phyloP scores from a whole-genome alignment of 2,113 vertebrate genomes.

The Struthidea cinerea region DNA sequence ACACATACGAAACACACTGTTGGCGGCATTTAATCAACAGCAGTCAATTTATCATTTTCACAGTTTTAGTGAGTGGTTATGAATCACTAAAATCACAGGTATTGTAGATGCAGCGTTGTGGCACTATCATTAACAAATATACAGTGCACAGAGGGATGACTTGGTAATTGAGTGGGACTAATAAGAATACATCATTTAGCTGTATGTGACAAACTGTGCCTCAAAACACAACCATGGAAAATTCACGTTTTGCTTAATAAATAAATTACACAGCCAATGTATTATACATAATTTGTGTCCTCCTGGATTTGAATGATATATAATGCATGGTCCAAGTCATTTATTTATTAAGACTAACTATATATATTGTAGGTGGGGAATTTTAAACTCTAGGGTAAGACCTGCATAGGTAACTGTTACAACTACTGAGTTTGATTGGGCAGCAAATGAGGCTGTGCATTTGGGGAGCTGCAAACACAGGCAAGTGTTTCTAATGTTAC shows the following conservation, averaged over 20 bases:
- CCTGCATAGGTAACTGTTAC: constrained; percentile 48
- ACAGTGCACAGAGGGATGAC: constrained; percentile 78
- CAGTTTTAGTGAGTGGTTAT: constrained; percentile 78
- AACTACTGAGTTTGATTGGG: constrained; percentile 49
- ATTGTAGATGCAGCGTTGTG: constrained; percentile 73
- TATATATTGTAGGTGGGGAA: constrained; percentile 73
- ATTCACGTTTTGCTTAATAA: constrained; percentile 96
- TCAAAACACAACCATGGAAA: constrained; percentile 83
- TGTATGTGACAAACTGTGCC: constrained; percentile 79
- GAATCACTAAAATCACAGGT: constrained; percentile 84
- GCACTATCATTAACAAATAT: constrained; percentile 82
- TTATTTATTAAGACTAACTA: constrained; percentile 94
- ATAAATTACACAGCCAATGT: constrained; percentile 93
- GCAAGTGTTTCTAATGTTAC: neutral
- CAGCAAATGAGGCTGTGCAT: constrained; percentile 57
- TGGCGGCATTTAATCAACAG: constrained; percentile 81
- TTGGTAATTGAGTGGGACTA: constrained; percentile 86
- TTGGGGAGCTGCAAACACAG: constrained; percentile 36
- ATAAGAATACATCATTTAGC: constrained; percentile 88
- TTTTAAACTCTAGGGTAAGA: constrained; percentile 65
- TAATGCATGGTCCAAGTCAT: constrained; percentile 91
- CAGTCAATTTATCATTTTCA: constrained; percentile 82
- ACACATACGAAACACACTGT: constrained; percentile 72
- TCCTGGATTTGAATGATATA: constrained; percentile 91
- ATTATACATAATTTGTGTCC: constrained; percentile 93